These are phyloP conservation scores for Gavia stellata DNA, from an alignment of 2,113 vertebrate genomes.

Conservation along the genomic window DNA sequence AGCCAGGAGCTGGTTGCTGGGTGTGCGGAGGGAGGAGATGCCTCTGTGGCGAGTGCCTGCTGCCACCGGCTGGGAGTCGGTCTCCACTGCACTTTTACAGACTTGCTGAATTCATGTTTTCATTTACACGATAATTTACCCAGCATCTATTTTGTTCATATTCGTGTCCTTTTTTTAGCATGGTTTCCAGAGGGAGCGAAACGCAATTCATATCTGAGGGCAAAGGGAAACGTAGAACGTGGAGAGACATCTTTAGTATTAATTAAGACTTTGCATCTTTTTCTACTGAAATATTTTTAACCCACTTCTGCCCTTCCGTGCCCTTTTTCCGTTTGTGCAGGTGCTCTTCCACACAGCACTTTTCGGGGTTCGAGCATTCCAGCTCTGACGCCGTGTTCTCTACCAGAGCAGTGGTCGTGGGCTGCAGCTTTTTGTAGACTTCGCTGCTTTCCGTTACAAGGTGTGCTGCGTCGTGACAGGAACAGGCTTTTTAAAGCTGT, in stretches of 20 bases:
- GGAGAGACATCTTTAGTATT: fast-evolving
- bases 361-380: not conserved
- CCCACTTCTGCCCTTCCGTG: not conserved
- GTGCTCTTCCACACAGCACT: not conserved
- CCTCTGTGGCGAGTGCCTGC: not conserved
- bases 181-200: not conserved
- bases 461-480: not conserved
- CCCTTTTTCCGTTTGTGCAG: not conserved
- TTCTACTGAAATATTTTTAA: not conserved
- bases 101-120: fast-evolving
- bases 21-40: not conserved
- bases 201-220: fast-evolving
- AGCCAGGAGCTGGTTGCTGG: not conserved
- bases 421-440: not conserved
- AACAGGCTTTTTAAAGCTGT: not conserved
- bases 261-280: not conserved
- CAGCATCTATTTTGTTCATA: fast-evolving
- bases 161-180: fast-evolving
- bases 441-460: not conserved
- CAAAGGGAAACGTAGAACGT: not conserved
- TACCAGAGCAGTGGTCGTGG: not conserved
- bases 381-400: not conserved
- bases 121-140: fast-evolving
- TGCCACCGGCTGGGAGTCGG: conserved; percentile 1
- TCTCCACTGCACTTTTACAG: not conserved